phyloP scores from a whole-genome alignment of 2,797 vertebrate genomes.

The Gadopsis marmoratus region DNA sequence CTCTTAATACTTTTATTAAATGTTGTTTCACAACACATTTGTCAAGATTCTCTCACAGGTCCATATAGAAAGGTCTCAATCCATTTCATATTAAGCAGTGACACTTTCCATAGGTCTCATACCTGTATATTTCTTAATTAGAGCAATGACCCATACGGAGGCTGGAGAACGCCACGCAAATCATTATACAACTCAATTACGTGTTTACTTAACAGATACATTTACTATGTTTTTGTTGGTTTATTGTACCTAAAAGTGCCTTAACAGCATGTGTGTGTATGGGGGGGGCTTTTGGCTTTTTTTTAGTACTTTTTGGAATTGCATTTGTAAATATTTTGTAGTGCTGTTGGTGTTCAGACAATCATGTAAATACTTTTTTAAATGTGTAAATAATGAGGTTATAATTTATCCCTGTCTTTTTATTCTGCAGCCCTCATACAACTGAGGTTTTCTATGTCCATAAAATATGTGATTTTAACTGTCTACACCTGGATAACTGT shows the following conservation, averaged over 20 bases:
- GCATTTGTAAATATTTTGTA: background rate
- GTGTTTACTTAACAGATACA: background rate
- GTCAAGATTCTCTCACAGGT: background rate
- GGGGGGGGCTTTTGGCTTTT: background rate
- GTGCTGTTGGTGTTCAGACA: background rate
- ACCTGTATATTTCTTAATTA: background rate
- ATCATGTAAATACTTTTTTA: background rate
- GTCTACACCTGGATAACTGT: background rate
- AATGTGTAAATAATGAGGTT: background rate
- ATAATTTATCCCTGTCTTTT: background rate
- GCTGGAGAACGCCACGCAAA: background rate
- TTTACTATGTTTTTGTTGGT: background rate
- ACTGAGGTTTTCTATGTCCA: background rate
- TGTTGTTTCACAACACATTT: background rate
- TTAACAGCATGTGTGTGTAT: background rate
- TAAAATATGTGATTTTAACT: background rate
- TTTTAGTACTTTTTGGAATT: background rate
- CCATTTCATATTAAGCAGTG: background rate
- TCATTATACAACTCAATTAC: constrained; percentile 3
- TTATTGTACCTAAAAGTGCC: background rate
- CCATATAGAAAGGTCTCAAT: background rate
- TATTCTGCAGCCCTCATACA: background rate
- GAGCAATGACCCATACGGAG: background rate
- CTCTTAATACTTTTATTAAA: background rate
- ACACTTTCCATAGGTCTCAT: background rate